Evolutionary conservation across 2,113 vertebrate genomes (phyloP).

Genomic region (Hyla sarda): DNA sequence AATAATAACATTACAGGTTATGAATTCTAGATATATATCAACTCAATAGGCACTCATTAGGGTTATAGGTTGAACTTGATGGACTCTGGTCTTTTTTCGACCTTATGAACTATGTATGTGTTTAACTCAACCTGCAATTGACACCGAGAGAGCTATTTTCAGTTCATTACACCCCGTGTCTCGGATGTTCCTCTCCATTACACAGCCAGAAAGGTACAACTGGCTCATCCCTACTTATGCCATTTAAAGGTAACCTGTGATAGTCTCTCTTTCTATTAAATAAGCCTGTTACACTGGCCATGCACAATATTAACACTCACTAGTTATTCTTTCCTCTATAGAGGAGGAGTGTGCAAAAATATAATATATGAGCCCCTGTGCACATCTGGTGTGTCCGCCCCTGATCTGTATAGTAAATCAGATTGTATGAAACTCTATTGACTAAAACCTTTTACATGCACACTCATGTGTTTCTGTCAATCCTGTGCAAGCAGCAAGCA

Average conservation of each 20-base stretch:
- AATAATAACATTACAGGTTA: no score
- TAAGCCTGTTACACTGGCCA: neutral
- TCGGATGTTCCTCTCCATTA: constrained; percentile 14
- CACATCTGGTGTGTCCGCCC: neutral
- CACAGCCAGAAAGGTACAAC: constrained; percentile 6
- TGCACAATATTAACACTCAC: neutral
- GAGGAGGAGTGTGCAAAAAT: no score
- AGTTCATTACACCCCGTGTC: constrained; percentile 28
- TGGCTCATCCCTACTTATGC: neutral
- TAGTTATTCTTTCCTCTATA: no score
- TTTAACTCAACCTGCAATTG: constrained; percentile 27
- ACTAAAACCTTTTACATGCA: neutral
- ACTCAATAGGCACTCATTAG: no score
- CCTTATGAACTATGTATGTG: no score
- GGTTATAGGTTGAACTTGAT: no score
- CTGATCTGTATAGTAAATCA: neutral
- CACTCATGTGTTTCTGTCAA: neutral
- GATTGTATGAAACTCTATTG: neutral
- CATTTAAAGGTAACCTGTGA: neutral
- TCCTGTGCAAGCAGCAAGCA: neutral
- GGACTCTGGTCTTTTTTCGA: no score
- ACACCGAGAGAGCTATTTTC: constrained; percentile 26
- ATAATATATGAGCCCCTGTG: no score
- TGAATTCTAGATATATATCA: no score
- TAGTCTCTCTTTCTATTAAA: neutral